phyloP scores from a whole-genome alignment of 2,113 vertebrate species.

The Stigmatopora nigra region DNA sequence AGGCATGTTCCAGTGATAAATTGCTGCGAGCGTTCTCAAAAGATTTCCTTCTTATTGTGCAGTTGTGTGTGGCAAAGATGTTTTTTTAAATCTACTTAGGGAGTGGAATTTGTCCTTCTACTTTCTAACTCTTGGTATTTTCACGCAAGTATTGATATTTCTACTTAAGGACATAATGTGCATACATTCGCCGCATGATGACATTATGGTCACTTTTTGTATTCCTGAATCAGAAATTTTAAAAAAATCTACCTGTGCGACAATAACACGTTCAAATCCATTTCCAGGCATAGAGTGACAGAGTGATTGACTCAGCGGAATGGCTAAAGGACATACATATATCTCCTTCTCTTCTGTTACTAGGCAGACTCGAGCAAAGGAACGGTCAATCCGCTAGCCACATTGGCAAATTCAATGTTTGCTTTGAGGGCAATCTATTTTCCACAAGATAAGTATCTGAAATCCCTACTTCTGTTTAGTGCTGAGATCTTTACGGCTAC shows the following conservation, averaged over 20 bases:
- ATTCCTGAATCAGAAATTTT: not conserved
- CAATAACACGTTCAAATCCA: slow-evolving; percentile 19
- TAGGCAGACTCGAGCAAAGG: slow-evolving; percentile 58
- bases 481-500: not conserved
- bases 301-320: slow-evolving; percentile 53
- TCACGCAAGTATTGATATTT: no score
- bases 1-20: not conserved
- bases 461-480: slow-evolving; percentile 9
- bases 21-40: not conserved
- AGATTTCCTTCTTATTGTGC: not conserved
- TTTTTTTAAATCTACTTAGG: no score
- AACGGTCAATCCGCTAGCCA: slow-evolving; percentile 41
- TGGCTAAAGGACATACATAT: slow-evolving; percentile 46
- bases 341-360: slow-evolving; percentile 60
- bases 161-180: no score
- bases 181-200: no score
- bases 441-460: slow-evolving; percentile 27
- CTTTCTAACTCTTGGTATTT: no score
- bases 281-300: slow-evolving; percentile 18
- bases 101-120: no score
- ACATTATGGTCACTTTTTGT: not conserved
- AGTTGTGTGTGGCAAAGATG: no score
- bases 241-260: not conserved
- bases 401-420: slow-evolving; percentile 48
- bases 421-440: slow-evolving; percentile 34